Base-by-base conservation (phyloP, 2,113 vertebrate species). In the Mormoops blainvillei region DNA sequence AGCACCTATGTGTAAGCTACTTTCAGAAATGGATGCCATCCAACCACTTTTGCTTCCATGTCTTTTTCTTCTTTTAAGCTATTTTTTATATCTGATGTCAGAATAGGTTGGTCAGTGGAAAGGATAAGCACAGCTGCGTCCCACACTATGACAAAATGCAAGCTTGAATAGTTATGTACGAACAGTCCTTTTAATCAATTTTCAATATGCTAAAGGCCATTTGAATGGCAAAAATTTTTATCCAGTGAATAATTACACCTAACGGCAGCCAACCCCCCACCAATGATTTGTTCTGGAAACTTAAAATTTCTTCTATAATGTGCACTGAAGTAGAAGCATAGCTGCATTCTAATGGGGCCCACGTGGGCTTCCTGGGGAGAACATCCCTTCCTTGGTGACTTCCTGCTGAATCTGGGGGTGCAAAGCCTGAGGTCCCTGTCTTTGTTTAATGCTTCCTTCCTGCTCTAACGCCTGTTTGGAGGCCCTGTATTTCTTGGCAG, bases 401-500 rank as follows among this genome's bases (percentile, higher is more conserved):
- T 45, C 11, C 7, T 80, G 11, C 15, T 70, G 3, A 87, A 45
- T 76, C 91, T n/a, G 36, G 52, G 61, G 67, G 14, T 58, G 84
- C 54, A 70, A 48, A 88, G n/a, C 24, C 38, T 31, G 31, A 50
- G 31, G 10, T 9, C 54, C 3, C 63, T 87, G 84, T 31, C 15
- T 93, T 82, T 38, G 50, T 43, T 83, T 10, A 80, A 89, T 12
- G 4, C 11, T 56, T 28, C 16, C 68, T 83, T 84, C 65, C 24
- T 77, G 50, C 8, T 19, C 1, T 58, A 67, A 8, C 9, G 48
- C 56, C 94, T 91, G 19, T 54, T 89, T 65, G 56, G 20, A 92
- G 71, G 41, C 45, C 67, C 56, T 31, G 22, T 45, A 19, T 84
- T 93, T 82, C 48, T 90, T 82, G 76, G 78, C 84, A 74, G 58